Conservation (phyloP, 2,888 invertebrate species). For the Nephrotoma appendiculata region DNA sequence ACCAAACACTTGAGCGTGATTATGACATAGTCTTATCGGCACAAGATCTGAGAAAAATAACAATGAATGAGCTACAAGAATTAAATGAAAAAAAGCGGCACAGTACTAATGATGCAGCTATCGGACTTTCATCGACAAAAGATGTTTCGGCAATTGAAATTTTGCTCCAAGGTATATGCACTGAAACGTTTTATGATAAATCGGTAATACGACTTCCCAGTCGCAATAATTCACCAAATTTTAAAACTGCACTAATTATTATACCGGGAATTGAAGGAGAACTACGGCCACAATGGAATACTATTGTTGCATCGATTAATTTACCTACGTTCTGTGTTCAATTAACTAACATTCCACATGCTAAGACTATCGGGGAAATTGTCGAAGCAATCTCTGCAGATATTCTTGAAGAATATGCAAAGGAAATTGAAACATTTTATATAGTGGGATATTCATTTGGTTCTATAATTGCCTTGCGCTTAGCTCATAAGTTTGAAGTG, state of each 20-base stretch:
- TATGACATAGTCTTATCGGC: slow-evolving; percentile 76
- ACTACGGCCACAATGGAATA: slow-evolving; percentile 33
- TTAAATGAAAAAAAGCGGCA: slow-evolving; percentile 12
- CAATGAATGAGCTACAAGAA: slow-evolving; percentile 39
- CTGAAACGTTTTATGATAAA: slow-evolving; percentile 39
- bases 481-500: slow-evolving; percentile 55
- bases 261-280: slow-evolving; percentile 57
- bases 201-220: slow-evolving; percentile 27
- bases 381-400: background rate
- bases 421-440: slow-evolving; percentile 45
- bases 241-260: slow-evolving; percentile 32
- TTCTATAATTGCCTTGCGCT: slow-evolving; percentile 56
- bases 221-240: slow-evolving; percentile 6
- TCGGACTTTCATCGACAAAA: slow-evolving; percentile 23
- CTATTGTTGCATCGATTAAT: slow-evolving; percentile 20
- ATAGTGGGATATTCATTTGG: slow-evolving; percentile 87
- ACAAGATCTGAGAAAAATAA: slow-evolving; percentile 69
- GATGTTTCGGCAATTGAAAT: slow-evolving; percentile 36
- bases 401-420: slow-evolving; percentile 26
- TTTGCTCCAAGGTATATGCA: slow-evolving; percentile 44
- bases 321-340: slow-evolving; percentile 15
- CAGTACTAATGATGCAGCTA: slow-evolving; percentile 18
- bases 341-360: slow-evolving; percentile 16
- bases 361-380: background rate
- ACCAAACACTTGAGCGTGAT: slow-evolving; percentile 78